Conservation (phyloP, 1,140 invertebrate species). For the Anoplophora glabripennis region DNA sequence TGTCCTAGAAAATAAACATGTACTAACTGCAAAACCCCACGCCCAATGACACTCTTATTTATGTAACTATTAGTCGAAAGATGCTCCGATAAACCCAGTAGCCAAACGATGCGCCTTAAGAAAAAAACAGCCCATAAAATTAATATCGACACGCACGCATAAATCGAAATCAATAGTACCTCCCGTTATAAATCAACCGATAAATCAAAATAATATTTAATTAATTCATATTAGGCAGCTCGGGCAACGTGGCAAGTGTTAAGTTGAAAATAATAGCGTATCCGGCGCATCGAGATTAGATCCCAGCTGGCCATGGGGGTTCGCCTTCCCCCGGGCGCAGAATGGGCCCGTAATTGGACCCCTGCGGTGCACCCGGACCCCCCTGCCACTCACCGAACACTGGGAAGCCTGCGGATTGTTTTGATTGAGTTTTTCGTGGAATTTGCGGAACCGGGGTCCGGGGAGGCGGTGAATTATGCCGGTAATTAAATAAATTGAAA, state of each 20-base stretch:
- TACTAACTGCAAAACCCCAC: too few relatives aligned
- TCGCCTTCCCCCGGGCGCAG: slow-evolving; percentile 9
- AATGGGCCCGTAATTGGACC: slow-evolving; percentile 42
- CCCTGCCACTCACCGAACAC: slow-evolving; percentile 10
- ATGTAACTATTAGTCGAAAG: too few relatives aligned
- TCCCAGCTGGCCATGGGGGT: slow-evolving; percentile 18
- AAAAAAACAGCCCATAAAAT: slow-evolving; percentile 10
- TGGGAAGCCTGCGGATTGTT: slow-evolving; percentile 16
- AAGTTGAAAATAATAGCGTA: slow-evolving; percentile 25
- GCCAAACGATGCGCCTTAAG: background rate
- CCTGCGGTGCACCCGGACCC: slow-evolving; percentile 25
- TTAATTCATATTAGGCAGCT: slow-evolving; percentile 15
- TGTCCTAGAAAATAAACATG: too few relatives aligned
- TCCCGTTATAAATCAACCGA: background rate
- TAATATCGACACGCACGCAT: background rate
- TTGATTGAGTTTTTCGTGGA: slow-evolving; percentile 10
- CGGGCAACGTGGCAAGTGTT: slow-evolving; percentile 12
- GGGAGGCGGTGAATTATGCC: too few relatives aligned
- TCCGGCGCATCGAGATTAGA: slow-evolving; percentile 4
- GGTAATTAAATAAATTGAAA: too few relatives aligned
- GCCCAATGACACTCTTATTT: too few relatives aligned
- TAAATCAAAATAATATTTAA: slow-evolving; percentile 17
- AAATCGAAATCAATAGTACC: slow-evolving; percentile 9
- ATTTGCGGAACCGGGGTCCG: background rate
- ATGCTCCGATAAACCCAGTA: too few relatives aligned